phyloP scores from a whole-genome alignment of 2,113 vertebrate species.

The Poeciliopsis prolifica region DNA sequence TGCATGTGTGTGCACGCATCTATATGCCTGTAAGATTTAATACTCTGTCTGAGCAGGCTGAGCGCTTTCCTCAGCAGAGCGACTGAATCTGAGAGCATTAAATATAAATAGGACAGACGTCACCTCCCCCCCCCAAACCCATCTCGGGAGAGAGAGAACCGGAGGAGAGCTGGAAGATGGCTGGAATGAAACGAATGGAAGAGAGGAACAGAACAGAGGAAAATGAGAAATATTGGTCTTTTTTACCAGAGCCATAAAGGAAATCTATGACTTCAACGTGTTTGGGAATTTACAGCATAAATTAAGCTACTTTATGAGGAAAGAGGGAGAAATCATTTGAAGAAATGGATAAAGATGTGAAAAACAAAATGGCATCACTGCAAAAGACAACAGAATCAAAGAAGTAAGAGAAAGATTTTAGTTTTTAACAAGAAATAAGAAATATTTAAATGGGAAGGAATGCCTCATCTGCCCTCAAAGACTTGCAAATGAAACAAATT shows the following conservation, averaged over 20 bases:
- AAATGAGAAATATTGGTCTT: not conserved
- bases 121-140: conserved; percentile 19
- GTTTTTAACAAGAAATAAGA: conserved; percentile 4
- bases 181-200: not conserved
- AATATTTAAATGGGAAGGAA: conserved; percentile 9
- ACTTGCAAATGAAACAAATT: not conserved
- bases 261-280: not conserved
- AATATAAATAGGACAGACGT: conserved; percentile 73
- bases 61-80: conserved; percentile 36
- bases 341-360: not conserved
- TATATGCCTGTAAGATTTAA: conserved; percentile 10
- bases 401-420: conserved; percentile 25
- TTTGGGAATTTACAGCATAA: not conserved
- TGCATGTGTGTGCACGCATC: not conserved
- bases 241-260: not conserved
- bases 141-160: conserved; percentile 38
- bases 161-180: conserved; percentile 16
- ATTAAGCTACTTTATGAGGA: not conserved
- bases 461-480: not conserved
- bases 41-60: conserved; percentile 2
- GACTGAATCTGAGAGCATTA: conserved; percentile 50
- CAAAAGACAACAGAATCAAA: not conserved
- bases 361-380: not conserved
- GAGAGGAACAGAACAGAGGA: not conserved
- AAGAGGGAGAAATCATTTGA: not conserved